Percentiles rank a stretch among this genome's conserved stretches.
phyloP scores from a whole-genome alignment of 1,140 invertebrate genomes.

The Magallana ariakensis region DNA sequence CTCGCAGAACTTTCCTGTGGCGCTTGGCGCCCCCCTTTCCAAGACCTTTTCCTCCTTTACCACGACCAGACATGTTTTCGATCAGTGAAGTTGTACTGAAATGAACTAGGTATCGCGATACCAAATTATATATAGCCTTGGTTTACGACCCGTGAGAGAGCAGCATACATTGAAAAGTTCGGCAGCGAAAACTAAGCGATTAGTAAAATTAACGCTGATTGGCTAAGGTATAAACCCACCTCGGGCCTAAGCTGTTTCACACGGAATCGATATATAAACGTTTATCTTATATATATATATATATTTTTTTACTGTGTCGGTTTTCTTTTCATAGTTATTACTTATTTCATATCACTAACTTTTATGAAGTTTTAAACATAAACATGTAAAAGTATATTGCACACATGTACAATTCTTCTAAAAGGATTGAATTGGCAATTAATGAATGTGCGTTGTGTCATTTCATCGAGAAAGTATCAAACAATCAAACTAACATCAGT shows the following conservation, averaged over 20 bases:
- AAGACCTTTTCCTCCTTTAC: constrained; percentile 82
- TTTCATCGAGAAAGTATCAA: no score
- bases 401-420: constrained; percentile 84
- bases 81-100: constrained; percentile 71
- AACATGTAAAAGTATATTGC: constrained; percentile 79
- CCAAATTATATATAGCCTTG: constrained; percentile 59
- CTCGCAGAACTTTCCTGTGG: constrained; percentile 81
- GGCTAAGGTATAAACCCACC: neutral
- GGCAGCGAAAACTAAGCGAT: neutral
- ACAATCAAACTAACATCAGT: no score
- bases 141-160: neutral
- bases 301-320: neutral
- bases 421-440: neutral
- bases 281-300: neutral
- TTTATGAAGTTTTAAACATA: neutral
- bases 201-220: neutral
- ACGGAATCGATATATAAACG: neutral
- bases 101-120: constrained; percentile 78
- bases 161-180: neutral
- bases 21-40: constrained; percentile 77
- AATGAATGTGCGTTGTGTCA: neutral
- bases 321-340: neutral
- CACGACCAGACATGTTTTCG: constrained; percentile 75
- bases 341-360: neutral
- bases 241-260: neutral